These are phyloP conservation scores for Trichechus manatus DNA, from an alignment of 2,113 vertebrate genomes.

Conservation along the genomic window DNA sequence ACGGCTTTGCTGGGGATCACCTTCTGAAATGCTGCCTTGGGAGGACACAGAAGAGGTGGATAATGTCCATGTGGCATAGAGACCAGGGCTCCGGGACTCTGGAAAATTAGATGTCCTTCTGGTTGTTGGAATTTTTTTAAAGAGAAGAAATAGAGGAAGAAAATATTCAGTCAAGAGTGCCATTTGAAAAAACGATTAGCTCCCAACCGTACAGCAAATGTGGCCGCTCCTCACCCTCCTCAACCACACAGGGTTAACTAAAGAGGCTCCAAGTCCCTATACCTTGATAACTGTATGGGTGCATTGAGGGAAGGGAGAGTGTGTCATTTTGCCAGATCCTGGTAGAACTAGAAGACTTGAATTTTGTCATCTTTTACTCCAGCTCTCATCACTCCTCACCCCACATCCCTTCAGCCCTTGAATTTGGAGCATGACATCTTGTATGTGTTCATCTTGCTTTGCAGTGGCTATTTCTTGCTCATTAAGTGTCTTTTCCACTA, in stretches of 20 bases:
- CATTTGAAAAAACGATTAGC: neutral
- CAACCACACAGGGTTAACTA: neutral
- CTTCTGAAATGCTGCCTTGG: constrained; percentile 86
- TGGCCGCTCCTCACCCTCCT: neutral
- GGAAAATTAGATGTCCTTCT: constrained; percentile 86
- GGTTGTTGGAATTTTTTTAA: constrained; percentile 25
- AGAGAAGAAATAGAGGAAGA: constrained; percentile 60
- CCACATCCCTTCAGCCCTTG: neutral
- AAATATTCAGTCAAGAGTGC: constrained; percentile 25
- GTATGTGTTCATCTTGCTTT: neutral
- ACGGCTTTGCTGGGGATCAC: constrained; percentile 78
- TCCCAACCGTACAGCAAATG: neutral
- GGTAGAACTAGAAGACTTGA: neutral
- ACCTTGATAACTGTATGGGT: neutral
- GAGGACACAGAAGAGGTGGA: constrained; percentile 89
- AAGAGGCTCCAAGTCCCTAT: neutral
- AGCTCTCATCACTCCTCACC: neutral
- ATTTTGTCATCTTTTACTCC: neutral
- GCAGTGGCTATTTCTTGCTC: neutral
- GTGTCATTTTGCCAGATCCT: neutral
- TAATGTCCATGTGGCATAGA: constrained; percentile 87
- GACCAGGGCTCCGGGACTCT: constrained; percentile 84
- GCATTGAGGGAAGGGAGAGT: neutral
- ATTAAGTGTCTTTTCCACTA: neutral
- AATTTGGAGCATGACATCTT: neutral